These are phyloP conservation scores for Neocloeon triangulifer DNA, from an alignment of 1,140 invertebrate species.

Conservation along the genomic window DNA sequence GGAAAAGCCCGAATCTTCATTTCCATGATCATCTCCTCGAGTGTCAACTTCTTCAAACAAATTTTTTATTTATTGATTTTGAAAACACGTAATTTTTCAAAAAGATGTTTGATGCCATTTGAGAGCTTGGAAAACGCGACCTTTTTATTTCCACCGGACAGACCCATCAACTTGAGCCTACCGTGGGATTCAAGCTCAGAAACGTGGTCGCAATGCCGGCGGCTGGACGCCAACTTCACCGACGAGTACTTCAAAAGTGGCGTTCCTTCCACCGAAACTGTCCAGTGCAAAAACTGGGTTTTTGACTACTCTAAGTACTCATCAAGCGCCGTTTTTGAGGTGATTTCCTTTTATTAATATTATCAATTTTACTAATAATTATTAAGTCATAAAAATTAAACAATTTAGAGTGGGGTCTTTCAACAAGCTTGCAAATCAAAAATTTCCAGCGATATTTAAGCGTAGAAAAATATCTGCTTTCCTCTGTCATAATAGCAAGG, in stretches of 20 bases:
- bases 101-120: conserved; percentile 33
- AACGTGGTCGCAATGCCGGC: conserved; percentile 23
- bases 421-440: not conserved
- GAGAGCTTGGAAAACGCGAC: conserved; percentile 27
- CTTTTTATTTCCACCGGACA: conserved; percentile 19
- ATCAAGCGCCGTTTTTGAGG: conserved; percentile 39
- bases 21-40: conserved; percentile 52
- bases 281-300: conserved; percentile 27
- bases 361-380: too few species aligned
- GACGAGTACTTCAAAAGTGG: conserved; percentile 13
- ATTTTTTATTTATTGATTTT: too few species aligned
- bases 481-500: not conserved
- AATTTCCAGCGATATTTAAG: conserved; percentile 1
- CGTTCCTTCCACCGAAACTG: conserved; percentile 11
- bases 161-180: conserved; percentile 24
- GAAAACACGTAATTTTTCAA: too few species aligned
- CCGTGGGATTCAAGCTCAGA: conserved; percentile 22
- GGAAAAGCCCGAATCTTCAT: too few species aligned
- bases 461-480: not conserved
- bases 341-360: conserved; percentile 16
- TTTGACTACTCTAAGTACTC: conserved; percentile 31
- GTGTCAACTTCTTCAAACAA: conserved; percentile 38
- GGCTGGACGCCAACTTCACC: conserved; percentile 17
- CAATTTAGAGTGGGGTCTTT: too few species aligned
- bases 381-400: too few species aligned